Evolutionary conservation across 2,113 vertebrate genomes (phyloP), one percentile per base, ranked within the genome.

Genomic region (Phasianus colchicus): DNA sequence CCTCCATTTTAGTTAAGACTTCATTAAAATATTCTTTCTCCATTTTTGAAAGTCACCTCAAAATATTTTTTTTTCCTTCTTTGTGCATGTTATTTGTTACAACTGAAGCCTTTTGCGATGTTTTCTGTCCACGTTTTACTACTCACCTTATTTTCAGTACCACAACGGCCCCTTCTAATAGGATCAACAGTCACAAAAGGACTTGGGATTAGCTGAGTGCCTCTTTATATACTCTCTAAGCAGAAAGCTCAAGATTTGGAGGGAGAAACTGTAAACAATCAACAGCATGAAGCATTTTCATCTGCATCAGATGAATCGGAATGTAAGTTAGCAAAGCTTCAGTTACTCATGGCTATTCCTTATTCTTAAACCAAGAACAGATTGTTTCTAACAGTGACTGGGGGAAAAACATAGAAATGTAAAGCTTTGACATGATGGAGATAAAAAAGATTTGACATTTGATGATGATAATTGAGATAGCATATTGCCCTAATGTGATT

Each of bases 181-280:
- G 79, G 86, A 96, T 96, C 93, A 96, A 83, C 8, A 64, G 72
- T 27, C 29, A 30, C 42, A 38, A 71, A 63, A 88, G 82, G 63
- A 80, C 0, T 32, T 0, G 0, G 70, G 83, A 96, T 95, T 91
- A 94, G 50, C n/a, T 73, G 48, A 36, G n/a, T 77, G 88, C 19
- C 72, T 15, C 88, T 71, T 91, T 92, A 88, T 80, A 47, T 64
- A 81, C 60, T 40, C 79, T 80, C 57, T 77, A 76, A 80, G 50
- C 55, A 93, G 72, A 83, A 83, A 29, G 90, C 85, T 86, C 50
- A 45, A 60, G 85, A 63, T 91, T 55, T 83, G 67, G 69, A 80
- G n/a, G 67, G 24, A 58, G 71, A 58, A 34, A 30, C 52, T 83
- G 83, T 81, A 88, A 95, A 91, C 92, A 92, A 58, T 25, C 36